Base-by-base conservation (phyloP, 2,797 vertebrate species). In the Pempheris klunzingeri region DNA sequence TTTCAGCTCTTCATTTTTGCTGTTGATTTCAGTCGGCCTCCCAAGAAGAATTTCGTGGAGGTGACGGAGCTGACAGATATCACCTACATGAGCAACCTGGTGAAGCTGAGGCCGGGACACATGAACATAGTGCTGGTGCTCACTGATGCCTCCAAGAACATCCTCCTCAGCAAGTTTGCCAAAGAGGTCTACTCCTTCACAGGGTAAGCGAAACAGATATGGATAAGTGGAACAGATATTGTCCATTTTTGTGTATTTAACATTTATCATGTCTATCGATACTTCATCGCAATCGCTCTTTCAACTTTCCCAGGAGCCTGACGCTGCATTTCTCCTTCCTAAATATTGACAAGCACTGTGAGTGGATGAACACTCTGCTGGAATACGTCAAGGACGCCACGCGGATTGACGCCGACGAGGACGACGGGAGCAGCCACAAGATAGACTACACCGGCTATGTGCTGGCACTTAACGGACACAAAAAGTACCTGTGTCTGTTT, bases 281-380 rank as follows among this genome's bases (percentile, higher is more conserved):
- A 20, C 22, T 34, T 74, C 17, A 9, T 61, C 7, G 30, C 17
- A 15, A 34, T 26, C 0, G 15, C 60, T 71, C 41, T 24, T 47
- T 64, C n/a, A 4, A 49, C 60, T 63, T 26, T 77, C 47, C 43
- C 7, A 99, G 98, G 94, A 98, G 96, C 93, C 93, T 94, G 88
- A 96, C 96, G 1, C 95, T 99, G 24, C 98, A 99, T 80, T 99
- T 99, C 93, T 99, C 98, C 92, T 99, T 99, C 94, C 95, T 99
- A 74, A 99, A 96, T 70, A 92, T 99, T 38, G 97, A 99, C 90
- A 99, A 99, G 78, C 98, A 99, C 93, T 85, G 94, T 0, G 95
- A 96, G 44, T 99, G 98, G 98, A 96, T 99, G 85, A 94, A 95
- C 39, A 95, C 96, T 2, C 92, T 99, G 76, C 69, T 99, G 57